phyloP scores from a whole-genome alignment of 2,888 invertebrate species.

The Odontocerum albicorne region DNA sequence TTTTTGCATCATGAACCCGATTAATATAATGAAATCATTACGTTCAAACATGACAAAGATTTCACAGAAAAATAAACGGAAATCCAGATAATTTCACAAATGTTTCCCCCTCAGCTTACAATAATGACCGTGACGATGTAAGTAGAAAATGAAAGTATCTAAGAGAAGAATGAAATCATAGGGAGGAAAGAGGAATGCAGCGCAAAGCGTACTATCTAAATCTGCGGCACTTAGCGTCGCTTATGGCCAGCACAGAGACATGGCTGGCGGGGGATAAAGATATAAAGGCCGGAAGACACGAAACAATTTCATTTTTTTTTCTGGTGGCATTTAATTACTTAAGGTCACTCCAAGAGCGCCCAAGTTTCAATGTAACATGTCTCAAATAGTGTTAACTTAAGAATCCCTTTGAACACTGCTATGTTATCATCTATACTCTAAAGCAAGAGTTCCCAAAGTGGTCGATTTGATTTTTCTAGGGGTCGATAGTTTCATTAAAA shows the following conservation, averaged over 20 bases:
- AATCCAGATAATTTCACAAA: conserved; percentile 3
- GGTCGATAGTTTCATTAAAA: too few relatives aligned
- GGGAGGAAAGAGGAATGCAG: conserved; percentile 15
- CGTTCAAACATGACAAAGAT: background rate
- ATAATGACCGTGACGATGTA: conserved; percentile 22
- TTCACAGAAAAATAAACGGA: background rate
- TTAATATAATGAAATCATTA: background rate
- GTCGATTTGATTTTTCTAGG: too few relatives aligned
- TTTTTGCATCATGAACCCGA: too few relatives aligned
- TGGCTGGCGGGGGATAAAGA: conserved; percentile 10
- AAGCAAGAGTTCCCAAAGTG: too few relatives aligned
- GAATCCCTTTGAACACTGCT: too few relatives aligned
- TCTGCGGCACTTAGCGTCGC: conserved; percentile 31
- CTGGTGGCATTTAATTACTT: too few relatives aligned
- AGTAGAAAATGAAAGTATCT: conserved; percentile 14
- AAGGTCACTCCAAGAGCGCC: too few relatives aligned
- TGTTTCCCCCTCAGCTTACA: conserved; percentile 8
- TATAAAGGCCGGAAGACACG: conserved; percentile 16
- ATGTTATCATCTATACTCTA: too few relatives aligned
- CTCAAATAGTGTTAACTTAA: too few relatives aligned
- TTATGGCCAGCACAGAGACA: conserved; percentile 24
- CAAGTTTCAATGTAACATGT: too few relatives aligned
- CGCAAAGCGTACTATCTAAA: conserved; percentile 24
- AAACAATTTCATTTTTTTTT: too few relatives aligned
- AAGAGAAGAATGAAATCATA: conserved; percentile 25